phyloP scores from a whole-genome alignment of 2,797 vertebrate species.

The Coracias cyanogaster region DNA sequence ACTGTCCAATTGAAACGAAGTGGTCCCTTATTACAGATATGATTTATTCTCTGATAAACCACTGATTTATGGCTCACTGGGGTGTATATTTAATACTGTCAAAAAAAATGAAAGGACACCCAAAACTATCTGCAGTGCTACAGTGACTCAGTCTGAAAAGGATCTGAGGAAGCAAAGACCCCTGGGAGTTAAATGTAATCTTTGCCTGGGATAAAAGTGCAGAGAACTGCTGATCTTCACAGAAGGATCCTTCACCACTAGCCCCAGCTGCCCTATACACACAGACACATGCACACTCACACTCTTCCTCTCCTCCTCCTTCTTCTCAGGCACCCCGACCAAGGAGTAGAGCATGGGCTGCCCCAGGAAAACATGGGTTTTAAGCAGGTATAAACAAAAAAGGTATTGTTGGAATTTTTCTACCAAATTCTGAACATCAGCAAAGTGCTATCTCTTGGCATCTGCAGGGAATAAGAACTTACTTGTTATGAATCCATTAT shows the following conservation, averaged over 20 bases:
- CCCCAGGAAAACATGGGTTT: neutral
- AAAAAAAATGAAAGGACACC: constrained; percentile 78
- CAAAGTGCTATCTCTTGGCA: neutral
- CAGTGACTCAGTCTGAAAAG: constrained; percentile 94
- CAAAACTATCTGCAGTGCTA: constrained; percentile 96
- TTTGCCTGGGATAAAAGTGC: constrained; percentile 79
- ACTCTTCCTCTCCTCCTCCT: neutral
- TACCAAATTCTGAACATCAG: neutral
- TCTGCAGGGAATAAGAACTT: neutral
- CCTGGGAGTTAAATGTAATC: constrained; percentile 83
- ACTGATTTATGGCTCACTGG: constrained; percentile 81
- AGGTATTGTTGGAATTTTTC: neutral
- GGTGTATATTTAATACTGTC: constrained; percentile 80
- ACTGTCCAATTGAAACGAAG: constrained; percentile 82
- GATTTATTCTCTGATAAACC: constrained; percentile 82
- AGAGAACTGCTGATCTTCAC: constrained; percentile 78
- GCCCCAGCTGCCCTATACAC: neutral
- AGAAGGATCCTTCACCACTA: constrained; percentile 66
- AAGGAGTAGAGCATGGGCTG: neutral
- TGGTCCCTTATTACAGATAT: constrained; percentile 81
- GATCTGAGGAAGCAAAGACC: constrained; percentile 84
- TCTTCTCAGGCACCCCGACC: neutral
- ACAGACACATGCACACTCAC: neutral
- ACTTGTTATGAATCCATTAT: neutral
- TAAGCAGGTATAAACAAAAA: neutral